Evolutionary conservation across 2,797 vertebrate species (phyloP).

Genomic region (Coranthus polyacanthus): DNA sequence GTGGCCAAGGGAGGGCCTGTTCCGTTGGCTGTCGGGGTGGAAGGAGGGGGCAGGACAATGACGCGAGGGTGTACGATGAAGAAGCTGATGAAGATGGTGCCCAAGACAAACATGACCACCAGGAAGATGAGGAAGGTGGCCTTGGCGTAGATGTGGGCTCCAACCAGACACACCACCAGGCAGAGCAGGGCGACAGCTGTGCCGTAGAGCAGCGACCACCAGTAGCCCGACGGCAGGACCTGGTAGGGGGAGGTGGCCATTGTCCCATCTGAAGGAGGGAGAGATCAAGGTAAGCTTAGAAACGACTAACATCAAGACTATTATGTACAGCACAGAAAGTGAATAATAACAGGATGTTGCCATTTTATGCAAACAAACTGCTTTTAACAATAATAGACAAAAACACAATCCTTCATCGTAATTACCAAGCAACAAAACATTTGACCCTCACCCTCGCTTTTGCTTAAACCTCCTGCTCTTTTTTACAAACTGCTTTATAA

Average conservation of each 20-base stretch:
- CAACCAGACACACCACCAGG: conserved; percentile 91
- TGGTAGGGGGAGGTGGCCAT: conserved; percentile 31
- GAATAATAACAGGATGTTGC: too few species aligned
- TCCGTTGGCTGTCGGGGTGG: conserved; percentile 34
- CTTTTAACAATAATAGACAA: too few species aligned
- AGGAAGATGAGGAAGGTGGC: conserved; percentile 94
- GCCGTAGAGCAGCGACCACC: conserved; percentile 90
- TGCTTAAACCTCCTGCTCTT: not conserved
- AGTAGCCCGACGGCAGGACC: conserved; percentile 89
- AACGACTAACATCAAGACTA: not conserved
- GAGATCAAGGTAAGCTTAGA: too few species aligned
- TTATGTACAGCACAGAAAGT: not conserved
- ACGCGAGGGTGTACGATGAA: conserved; percentile 80
- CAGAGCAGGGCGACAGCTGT: conserved; percentile 86
- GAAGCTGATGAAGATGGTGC: conserved; percentile 90
- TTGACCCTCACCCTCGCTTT: not conserved
- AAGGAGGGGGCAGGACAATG: conserved; percentile 69
- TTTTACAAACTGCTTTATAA: not conserved
- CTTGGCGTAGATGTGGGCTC: conserved; percentile 92
- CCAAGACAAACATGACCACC: conserved; percentile 87
- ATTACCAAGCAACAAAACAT: not conserved
- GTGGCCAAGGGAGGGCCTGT: conserved; percentile 36
- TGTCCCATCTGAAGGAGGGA: conserved; percentile 50
- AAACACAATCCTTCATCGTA: too few species aligned
- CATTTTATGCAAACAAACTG: not conserved